Evolutionary conservation across 2,113 vertebrate genomes (phyloP), one percentile per base, ranked within the genome.

Genomic region (Typhlomys cinereus): DNA sequence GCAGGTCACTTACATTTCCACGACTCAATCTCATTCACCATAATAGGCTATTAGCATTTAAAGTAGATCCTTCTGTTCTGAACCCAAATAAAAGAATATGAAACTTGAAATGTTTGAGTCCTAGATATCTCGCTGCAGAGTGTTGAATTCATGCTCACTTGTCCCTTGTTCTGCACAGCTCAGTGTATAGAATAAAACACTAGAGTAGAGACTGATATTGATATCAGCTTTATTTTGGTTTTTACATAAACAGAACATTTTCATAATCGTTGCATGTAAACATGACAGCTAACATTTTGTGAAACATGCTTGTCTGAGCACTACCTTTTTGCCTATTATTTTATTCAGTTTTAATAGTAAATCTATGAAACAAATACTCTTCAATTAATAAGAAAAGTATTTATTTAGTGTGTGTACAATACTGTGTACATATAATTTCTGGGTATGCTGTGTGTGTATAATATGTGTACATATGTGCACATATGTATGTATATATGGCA

Each of bases 31-130:
- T 84, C 82, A 31, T 78, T 85, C 2, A 76, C 75, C 29, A 36
- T 57, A 84, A 83, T 12, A 93, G 31, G 80, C 67, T 46, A 66
- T 71, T 75, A 66, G 39, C n/a, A n/a, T 39, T 83, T 86, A 66
- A 15, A 67, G 39, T 74, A 75, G 21, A 88, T 52, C 46, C 59
- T 9, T 69, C 59, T 83, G 15, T 83, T 92, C 36, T 90, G 57
- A 88, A 39, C n/a, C 23, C 81, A 74, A 78, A 18, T 34, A 78
- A 93, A 36, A 83, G 82, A 88, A 82, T 83, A 69, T 1, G 12
- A 86, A 93, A 87, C 85, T 50, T 52, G 54, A 94, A 79, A 75
- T 8, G 2, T 82, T 90, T 79, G 50, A 67, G 27, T 39, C 25
- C 27, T 64, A 61, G 50, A 89, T 82, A 89, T n/a, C 75, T 31